Base-by-base conservation (phyloP, 2,888 invertebrate genomes). In the Leistus spinibarbis region DNA sequence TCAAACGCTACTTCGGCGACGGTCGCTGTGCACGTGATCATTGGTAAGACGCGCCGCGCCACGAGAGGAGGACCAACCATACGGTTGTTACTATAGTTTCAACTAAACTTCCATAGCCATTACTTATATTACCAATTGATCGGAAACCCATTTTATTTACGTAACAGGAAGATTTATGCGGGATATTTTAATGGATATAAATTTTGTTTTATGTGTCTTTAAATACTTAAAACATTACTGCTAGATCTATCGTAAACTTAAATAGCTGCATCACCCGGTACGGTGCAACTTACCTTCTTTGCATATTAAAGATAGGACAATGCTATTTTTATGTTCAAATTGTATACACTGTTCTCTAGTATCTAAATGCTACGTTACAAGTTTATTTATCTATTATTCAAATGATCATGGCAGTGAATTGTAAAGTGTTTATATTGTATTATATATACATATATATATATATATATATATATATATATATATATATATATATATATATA, bases 21-120 rank as follows among this genome's bases (percentile, higher is more conserved):
- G 63, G 93, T 95, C 67, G 91, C 92, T 78, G 95, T 95, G 74
- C 95, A 95, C 84, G 95, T 95, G 69, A 89, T 95, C 75, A 94
- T 94, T 83, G 95, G 95, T 95, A 84, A 88, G 88, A 53, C 53
- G 22, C 10, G 40, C 7, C 40, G n/a, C n/a, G n/a, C n/a, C n/a
- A n/a, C n/a, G n/a, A n/a, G n/a, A 40, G 40, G 7, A 40, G 0
- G 7, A 40, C 40, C 40, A 40, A 40, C 40, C n/a, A n/a, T n/a
- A n/a, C n/a, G n/a, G 40, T 10, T 7, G 40, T 40, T 40, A 13
- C 40, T 40, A 10, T n/a, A 10, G 40, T 40, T 40, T 7, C 40
- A 40, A 40, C 7, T 40, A 40, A 40, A 40, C 40, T 40, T 40
- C 13, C 13, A 13, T 40, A 10, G 7, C 40, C n/a, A n/a, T n/a